Conservation (phyloP, 1,140 invertebrate species). For the Pissodes strobi region DNA sequence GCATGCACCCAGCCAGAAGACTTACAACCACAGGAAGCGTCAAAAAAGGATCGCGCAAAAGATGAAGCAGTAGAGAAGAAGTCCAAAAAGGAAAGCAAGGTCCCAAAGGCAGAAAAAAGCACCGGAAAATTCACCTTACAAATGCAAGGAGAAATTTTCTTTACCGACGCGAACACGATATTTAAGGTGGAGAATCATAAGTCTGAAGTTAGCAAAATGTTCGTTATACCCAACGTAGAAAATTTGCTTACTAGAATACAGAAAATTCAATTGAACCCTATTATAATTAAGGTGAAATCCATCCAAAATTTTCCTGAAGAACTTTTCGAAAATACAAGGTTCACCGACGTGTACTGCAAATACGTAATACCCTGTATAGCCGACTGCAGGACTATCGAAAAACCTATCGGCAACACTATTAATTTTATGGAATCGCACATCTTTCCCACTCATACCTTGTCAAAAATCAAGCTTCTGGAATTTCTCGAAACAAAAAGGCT, state of each 20-base stretch:
- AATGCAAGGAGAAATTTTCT: conserved; percentile 41
- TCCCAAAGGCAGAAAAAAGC: background rate
- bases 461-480: conserved; percentile 38
- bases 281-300: conserved; percentile 41
- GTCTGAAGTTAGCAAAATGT: conserved; percentile 10
- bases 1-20: background rate
- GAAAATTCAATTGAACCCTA: conserved; percentile 38
- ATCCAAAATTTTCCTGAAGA: conserved; percentile 35
- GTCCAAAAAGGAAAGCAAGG: conserved; percentile 4
- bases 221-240: conserved; percentile 25
- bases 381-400: conserved; percentile 26
- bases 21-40: background rate
- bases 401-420: conserved; percentile 28
- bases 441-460: conserved; percentile 26
- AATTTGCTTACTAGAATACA: conserved; percentile 34
- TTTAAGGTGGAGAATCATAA: conserved; percentile 19
- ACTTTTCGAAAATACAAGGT: conserved; percentile 23
- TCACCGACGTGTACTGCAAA: conserved; percentile 28
- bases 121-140: conserved; percentile 5
- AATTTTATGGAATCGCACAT: conserved; percentile 37
- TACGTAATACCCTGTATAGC: conserved; percentile 34
- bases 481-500: conserved; percentile 36
- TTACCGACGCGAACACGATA: conserved; percentile 36
- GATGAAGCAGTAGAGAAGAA: background rate
- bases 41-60: background rate